Evolutionary conservation across 1,140 invertebrate species (phyloP).

Genomic region (Brachionus koreanus): DNA sequence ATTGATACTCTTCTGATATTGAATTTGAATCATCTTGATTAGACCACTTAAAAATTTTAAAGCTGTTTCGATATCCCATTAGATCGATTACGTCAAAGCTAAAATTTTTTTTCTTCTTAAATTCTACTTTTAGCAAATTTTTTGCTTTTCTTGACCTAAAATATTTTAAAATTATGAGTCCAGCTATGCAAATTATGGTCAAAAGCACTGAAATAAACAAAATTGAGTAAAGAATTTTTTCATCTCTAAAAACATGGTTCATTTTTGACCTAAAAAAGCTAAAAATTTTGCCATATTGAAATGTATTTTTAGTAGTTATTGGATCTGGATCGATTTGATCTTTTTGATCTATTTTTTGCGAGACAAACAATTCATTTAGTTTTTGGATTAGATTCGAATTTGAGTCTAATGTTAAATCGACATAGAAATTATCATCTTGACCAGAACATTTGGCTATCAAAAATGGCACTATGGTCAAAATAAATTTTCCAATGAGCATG

Average conservation of each 20-base stretch:
- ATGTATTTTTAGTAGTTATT: not conserved
- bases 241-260: not conserved
- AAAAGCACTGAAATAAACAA: not conserved
- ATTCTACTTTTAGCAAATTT: not conserved
- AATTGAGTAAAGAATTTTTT: not conserved
- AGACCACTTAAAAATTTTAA: not conserved
- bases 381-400: not conserved
- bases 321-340: not conserved
- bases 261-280: not conserved
- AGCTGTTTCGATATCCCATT: conserved; percentile 13
- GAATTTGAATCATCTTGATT: not conserved
- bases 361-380: not conserved
- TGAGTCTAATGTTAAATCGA: not conserved
- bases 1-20: conserved; percentile 2
- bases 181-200: too few relatives aligned
- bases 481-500: not conserved
- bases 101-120: conserved; percentile 17
- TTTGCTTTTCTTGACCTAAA: not conserved
- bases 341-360: not conserved
- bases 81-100: not conserved
- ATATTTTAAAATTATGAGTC: not conserved
- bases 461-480: not conserved
- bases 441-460: not conserved
- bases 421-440: not conserved
- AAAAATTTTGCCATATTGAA: not conserved